Base-by-base conservation (phyloP, 1,140 invertebrate species). In the Anthonomus grandis region DNA sequence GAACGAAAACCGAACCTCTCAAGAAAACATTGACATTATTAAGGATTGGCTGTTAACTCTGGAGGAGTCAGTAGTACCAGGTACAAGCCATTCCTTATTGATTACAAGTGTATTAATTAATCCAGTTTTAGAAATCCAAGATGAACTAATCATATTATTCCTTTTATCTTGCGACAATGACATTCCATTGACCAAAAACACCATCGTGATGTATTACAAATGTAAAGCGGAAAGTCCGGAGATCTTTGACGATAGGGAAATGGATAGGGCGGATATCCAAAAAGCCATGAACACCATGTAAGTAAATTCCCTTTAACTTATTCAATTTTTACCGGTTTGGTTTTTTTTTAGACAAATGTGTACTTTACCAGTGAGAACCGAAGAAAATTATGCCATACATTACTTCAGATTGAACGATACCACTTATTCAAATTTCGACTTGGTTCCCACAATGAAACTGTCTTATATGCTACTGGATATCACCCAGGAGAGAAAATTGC, bases 401-500 rank as follows among this genome's bases (percentile, higher is more conserved):
- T 83, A 79, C 68, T 81, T 85, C 64, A 75, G 81, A 25, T 66
- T 87, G 17, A 66, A 75, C 47, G 74, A 83, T 56, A 72, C 75
- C 1, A 76, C 78, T 17, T 79, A 81, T 3, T 77, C 73, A 6
- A 78, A 81, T 62, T 86, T 85, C 65, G 69, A 79, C 60, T 75
- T 85, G 24, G 78, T 81, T 48, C 70, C 80, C 22, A 76, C 76
- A 6, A 75, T 80, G 60, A 85, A 83, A 66, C 60, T 85, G n/a
- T 69, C 83, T 19, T 76, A 78, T 55, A 86, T 86, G 83, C 76
- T 80, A 3, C 68, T 83, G 10, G 83, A 80, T 74, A 64, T 66
- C n/a, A 59, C 63, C n/a, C 44, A 68, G 22, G 63, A 70, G 37
- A 53, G 64, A 41, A 57, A 68, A 59, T 63, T 65, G 13, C 69